phyloP scores from a whole-genome alignment of 2,797 vertebrate species.

The Leptoclinus maculatus region DNA sequence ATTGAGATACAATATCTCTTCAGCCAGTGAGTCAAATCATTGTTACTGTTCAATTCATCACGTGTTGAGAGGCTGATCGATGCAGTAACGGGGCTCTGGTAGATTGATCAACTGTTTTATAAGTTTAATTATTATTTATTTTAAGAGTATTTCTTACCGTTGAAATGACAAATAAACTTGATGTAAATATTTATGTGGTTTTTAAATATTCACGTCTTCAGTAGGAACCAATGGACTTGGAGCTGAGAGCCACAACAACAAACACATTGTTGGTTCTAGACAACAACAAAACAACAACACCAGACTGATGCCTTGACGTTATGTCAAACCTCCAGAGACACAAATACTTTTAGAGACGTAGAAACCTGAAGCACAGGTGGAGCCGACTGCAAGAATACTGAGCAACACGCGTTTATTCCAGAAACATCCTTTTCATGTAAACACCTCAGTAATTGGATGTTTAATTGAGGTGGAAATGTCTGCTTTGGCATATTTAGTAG shows the following conservation, averaged over 20 bases:
- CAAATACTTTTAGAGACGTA: no score
- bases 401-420: background rate
- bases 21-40: no score
- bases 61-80: no score
- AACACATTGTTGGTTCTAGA: background rate
- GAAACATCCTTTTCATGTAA: background rate
- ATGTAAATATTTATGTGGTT: no score
- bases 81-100: no score
- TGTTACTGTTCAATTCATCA: no score
- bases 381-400: background rate
- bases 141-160: no score
- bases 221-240: background rate
- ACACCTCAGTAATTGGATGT: constrained; percentile 21
- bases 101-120: no score
- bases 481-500: constrained; percentile 10
- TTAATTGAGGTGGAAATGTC: constrained; percentile 31
- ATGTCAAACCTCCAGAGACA: no score
- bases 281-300: background rate
- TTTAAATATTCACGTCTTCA: background rate
- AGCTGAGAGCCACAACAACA: background rate
- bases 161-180: no score
- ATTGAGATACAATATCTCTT: no score
- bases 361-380: background rate
- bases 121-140: no score
- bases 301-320: background rate